Percentiles rank a stretch among this genome's conserved stretches.
Evolutionary conservation across 92 coral and sea anemone species (phyloP).

Genomic region (Zoanthus sansibaricus): DNA sequence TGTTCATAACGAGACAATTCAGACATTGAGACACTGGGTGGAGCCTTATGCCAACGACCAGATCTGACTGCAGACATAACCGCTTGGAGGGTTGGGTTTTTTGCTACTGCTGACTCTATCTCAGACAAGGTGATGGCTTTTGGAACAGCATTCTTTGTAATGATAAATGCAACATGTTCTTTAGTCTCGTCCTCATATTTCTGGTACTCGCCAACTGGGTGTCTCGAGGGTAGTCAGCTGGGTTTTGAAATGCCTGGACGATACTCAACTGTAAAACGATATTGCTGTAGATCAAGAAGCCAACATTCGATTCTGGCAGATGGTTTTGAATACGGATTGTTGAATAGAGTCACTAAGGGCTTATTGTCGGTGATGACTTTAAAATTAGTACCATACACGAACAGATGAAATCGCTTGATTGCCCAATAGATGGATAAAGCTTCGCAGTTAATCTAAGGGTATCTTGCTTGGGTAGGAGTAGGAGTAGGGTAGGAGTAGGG

Average conservation of each 20-base stretch:
- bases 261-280: constrained; percentile 62
- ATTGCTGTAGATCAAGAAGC: constrained; percentile 55
- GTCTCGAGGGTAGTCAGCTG: constrained; percentile 57
- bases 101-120: constrained; percentile 50
- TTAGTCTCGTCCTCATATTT: constrained; percentile 39
- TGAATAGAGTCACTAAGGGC: constrained; percentile 57
- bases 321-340: constrained; percentile 44
- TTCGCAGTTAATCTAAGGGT: constrained; percentile 56
- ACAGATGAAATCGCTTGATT: constrained; percentile 58
- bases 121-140: constrained; percentile 61
- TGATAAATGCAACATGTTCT: constrained; percentile 45
- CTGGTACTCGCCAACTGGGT: constrained; percentile 51
- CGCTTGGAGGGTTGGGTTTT: constrained; percentile 60
- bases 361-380: constrained; percentile 58
- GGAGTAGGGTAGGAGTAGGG: constrained; percentile 37
- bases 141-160: constrained; percentile 43
- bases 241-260: constrained; percentile 47
- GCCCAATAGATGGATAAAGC: constrained; percentile 66
- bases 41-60: constrained; percentile 55
- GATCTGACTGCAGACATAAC: constrained; percentile 55
- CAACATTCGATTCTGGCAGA: constrained; percentile 52
- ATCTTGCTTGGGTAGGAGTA: not conserved
- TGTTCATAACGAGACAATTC: constrained; percentile 56
- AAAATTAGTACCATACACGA: constrained; percentile 49
- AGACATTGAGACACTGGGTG: constrained; percentile 21